Percentiles rank a stretch among this genome's conserved stretches.
These are phyloP conservation scores for Lagopus leucura DNA, from an alignment of 2,113 vertebrate species.

Conservation along the genomic window DNA sequence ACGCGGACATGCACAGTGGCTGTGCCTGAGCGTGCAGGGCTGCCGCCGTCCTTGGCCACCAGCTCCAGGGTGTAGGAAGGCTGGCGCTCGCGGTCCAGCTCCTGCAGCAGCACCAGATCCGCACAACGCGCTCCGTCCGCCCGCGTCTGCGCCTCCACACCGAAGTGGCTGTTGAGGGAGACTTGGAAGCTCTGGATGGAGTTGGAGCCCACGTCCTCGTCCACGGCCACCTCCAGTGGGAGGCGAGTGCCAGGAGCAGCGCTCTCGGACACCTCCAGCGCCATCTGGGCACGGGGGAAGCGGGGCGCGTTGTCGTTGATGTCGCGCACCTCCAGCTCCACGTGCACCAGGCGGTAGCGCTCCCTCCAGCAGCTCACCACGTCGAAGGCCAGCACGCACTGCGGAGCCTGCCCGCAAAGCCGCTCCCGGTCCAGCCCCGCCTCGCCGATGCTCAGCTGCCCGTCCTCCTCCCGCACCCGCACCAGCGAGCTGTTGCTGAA, in stretches of 20 bases:
- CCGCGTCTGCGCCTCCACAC: constrained; percentile 89
- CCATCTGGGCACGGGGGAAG: constrained; percentile 85
- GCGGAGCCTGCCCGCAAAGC: constrained; percentile 86
- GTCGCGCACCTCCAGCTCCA: constrained; percentile 94
- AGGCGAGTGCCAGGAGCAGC: constrained; percentile 88
- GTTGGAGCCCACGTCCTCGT: constrained; percentile 91
- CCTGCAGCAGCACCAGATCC: constrained; percentile 92
- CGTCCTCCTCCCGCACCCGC: constrained; percentile 90
- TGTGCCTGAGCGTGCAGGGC: constrained; percentile 83
- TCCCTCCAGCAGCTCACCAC: constrained; percentile 93
- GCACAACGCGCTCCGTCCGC: constrained; percentile 94
- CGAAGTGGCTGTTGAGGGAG: constrained; percentile 91
- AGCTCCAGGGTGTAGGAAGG: constrained; percentile 87
- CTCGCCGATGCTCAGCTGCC: constrained; percentile 89
- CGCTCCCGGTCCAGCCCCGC: constrained; percentile 90
- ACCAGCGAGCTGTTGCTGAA: constrained; percentile 91
- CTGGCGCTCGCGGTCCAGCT: constrained; percentile 91
- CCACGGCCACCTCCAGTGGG: constrained; percentile 88
- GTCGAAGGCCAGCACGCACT: constrained; percentile 92
- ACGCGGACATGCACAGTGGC: constrained; percentile 88
- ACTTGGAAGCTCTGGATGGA: constrained; percentile 93
- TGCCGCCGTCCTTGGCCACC: constrained; percentile 91
- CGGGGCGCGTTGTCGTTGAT: constrained; percentile 93
- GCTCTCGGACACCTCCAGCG: constrained; percentile 91
- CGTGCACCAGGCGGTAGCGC: constrained; percentile 92